These are phyloP conservation scores for Chondrosia reniformis DNA, from an alignment of 37 sponge, comb jelly and placozoan genomes.

Conservation along the genomic window DNA sequence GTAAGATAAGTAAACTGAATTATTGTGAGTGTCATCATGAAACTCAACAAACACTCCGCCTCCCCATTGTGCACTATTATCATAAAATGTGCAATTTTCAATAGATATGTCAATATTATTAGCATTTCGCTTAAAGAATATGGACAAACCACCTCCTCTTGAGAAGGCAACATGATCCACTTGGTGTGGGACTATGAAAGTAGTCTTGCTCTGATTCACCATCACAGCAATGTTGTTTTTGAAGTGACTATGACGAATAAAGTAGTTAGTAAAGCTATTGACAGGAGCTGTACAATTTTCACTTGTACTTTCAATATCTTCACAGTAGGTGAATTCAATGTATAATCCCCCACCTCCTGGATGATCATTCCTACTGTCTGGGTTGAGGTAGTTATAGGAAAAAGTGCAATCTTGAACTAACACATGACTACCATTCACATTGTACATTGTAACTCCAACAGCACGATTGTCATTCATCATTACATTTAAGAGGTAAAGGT, in stretches of 20 bases:
- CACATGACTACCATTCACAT: slow-evolving; percentile 25
- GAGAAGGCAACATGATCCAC: slow-evolving; percentile 34
- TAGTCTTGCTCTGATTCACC: neutral
- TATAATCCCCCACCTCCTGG: slow-evolving; percentile 50
- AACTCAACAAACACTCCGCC: slow-evolving; percentile 41
- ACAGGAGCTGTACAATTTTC: no score
- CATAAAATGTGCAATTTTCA: neutral
- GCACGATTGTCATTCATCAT: slow-evolving; percentile 3
- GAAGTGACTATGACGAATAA: no score
- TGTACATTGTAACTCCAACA: slow-evolving; percentile 36
- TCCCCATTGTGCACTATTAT: slow-evolving; percentile 34
- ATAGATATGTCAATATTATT: slow-evolving; percentile 11
- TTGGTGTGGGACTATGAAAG: slow-evolving; percentile 6
- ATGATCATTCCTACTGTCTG: neutral
- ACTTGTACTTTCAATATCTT: no score
- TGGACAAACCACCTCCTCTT: slow-evolving; percentile 52
- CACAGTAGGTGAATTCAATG: slow-evolving; percentile 56
- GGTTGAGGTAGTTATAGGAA: neutral
- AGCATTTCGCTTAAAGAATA: slow-evolving; percentile 39
- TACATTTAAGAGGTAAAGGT: slow-evolving; percentile 16
- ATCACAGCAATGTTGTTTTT: slow-evolving; percentile 27
- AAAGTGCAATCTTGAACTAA: slow-evolving; percentile 23
- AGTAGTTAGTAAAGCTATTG: no score
- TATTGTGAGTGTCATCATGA: slow-evolving; percentile 30
- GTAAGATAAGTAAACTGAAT: neutral